A percentile compares a stretch with the other conserved stretches of the same genome.
These are phyloP conservation scores for Pachyrhynchus sulphureomaculatus DNA, from an alignment of 1,140 invertebrate genomes.

Conservation along the genomic window DNA sequence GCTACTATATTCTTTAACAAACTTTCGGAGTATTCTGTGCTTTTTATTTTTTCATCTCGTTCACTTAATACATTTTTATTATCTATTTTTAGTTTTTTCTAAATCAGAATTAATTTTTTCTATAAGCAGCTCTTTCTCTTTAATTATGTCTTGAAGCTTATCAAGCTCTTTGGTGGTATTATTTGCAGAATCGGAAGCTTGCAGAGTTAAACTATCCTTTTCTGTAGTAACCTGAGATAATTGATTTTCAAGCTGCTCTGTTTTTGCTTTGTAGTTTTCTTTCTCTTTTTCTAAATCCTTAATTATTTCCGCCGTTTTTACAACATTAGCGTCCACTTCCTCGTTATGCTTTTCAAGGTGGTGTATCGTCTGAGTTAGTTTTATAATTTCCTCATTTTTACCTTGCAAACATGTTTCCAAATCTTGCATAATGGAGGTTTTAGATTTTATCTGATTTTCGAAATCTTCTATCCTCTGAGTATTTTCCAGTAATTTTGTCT, in stretches of 20 bases:
- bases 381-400: slow-evolving; percentile 5
- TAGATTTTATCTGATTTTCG: background rate
- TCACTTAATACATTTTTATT: slow-evolving; percentile 2
- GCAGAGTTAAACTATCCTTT: slow-evolving; percentile 4
- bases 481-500: slow-evolving; percentile 1
- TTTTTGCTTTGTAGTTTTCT: slow-evolving; percentile 10
- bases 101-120: background rate
- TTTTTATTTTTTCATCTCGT: slow-evolving; percentile 10
- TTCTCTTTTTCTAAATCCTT: slow-evolving; percentile 25
- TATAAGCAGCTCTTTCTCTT: slow-evolving; percentile 12
- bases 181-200: background rate
- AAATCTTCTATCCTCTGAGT: slow-evolving; percentile 1
- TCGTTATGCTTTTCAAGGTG: background rate
- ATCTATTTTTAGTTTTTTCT: slow-evolving; percentile 1
- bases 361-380: slow-evolving; percentile 11
- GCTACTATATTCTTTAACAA: slow-evolving; percentile 11
- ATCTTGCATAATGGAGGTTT: no score
- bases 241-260: slow-evolving; percentile 15
- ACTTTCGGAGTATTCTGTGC: slow-evolving; percentile 6
- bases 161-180: background rate
- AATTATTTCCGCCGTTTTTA: background rate
- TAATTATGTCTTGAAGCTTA: slow-evolving; percentile 17
- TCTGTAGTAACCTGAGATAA: slow-evolving; percentile 3
- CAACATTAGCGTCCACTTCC: background rate
- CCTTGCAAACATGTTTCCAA: no score